Conservation (phyloP, 2,797 vertebrate genomes). For the Pipistrellus kuhlii region DNA sequence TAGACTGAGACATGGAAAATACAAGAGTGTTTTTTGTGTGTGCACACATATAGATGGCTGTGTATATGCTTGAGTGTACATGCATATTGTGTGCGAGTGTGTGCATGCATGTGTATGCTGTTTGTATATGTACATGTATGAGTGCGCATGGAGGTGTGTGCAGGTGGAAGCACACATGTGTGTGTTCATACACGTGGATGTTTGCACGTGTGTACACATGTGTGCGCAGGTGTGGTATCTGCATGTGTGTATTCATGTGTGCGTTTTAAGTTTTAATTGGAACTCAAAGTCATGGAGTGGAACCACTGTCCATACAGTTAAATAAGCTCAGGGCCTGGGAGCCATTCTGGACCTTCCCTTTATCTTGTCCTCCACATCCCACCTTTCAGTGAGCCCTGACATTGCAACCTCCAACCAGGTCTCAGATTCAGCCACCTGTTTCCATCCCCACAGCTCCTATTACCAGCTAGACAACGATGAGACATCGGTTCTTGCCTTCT, state of each 20-base stretch:
- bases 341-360: neutral
- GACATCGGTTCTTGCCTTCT: neutral
- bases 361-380: neutral
- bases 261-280: neutral
- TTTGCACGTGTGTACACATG: neutral
- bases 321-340: neutral
- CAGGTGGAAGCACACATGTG: rapidly evolving
- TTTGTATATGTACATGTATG: neutral
- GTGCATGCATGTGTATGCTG: neutral
- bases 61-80: neutral
- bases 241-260: neutral
- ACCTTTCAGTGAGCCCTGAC: neutral
- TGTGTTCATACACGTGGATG: rapidly evolving
- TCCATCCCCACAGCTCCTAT: neutral
- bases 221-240: neutral
- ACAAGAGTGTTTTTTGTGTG: too few relatives aligned
- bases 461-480: neutral
- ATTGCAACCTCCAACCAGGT: neutral
- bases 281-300: neutral
- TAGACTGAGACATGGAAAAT: neutral
- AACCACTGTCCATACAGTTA: neutral
- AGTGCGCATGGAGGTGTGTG: neutral
- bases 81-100: too few relatives aligned
- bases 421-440: neutral
- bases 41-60: neutral